Percentiles rank a stretch among this genome's conserved stretches.
phyloP scores from a whole-genome alignment of 2,888 invertebrate genomes.

The Dyspetes luteomarginatus region DNA sequence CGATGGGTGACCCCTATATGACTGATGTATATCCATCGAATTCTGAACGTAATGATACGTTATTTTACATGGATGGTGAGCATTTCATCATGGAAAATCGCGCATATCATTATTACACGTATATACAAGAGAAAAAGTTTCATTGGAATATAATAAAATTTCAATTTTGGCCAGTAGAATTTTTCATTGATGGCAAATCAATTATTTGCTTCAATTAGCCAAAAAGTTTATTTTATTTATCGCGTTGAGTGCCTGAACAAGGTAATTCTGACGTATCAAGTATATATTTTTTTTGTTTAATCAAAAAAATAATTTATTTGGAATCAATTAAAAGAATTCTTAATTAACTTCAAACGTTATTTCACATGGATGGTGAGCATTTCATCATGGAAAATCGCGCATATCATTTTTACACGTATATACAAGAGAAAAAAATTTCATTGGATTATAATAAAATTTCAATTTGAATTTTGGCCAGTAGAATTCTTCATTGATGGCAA shows the following conservation, averaged over 20 bases:
- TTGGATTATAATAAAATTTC: not conserved
- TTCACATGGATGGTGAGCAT: not conserved
- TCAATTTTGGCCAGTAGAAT: not conserved
- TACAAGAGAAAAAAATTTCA: not conserved
- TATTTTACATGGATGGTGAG: not conserved
- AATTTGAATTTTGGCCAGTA: not conserved
- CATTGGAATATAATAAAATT: not conserved
- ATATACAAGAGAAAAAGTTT: not conserved
- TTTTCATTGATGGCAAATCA: not conserved
- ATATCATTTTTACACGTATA: not conserved
- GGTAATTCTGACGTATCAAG: not conserved
- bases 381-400: too few species aligned
- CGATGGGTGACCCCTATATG: slow-evolving; percentile 33
- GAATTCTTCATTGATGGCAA: not conserved
- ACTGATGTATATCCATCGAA: slow-evolving; percentile 24
- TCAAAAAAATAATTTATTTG: not conserved
- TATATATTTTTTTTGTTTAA: not conserved
- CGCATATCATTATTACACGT: not conserved
- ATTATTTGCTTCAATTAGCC: too few species aligned
- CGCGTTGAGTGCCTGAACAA: not conserved
- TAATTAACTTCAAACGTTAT: not conserved
- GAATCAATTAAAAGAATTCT: not conserved
- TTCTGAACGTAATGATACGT: not conserved
- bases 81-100: too few species aligned
- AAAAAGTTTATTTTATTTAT: too few species aligned